Percentiles rank a stretch among this genome's conserved stretches.
Conservation (phyloP, 2,113 vertebrate genomes). For the Edolisoma coerulescens region DNA sequence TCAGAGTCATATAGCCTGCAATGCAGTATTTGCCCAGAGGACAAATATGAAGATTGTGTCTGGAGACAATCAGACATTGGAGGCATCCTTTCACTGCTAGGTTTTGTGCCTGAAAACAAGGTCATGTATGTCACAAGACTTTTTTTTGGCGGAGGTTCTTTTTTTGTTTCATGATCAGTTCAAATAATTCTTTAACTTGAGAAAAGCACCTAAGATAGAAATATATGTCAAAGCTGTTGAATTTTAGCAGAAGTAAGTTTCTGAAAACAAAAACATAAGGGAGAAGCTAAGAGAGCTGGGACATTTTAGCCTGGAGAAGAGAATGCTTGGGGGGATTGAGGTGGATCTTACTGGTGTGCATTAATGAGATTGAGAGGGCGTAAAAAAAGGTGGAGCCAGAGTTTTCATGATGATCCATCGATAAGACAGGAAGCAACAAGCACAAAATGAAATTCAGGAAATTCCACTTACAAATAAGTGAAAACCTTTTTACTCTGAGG, state of each 20-base stretch:
- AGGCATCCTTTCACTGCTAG: background rate
- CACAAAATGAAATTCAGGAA: background rate
- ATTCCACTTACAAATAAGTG: background rate
- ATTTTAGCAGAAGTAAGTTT: background rate
- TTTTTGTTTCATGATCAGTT: background rate
- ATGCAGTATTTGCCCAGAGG: background rate
- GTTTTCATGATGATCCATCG: background rate
- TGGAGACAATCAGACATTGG: background rate
- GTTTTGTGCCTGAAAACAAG: background rate
- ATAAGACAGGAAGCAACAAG: background rate
- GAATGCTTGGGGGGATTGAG: background rate
- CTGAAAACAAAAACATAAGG: background rate
- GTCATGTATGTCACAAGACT: accelerated
- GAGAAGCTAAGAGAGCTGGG: background rate
- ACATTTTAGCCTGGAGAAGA: background rate
- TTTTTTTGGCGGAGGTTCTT: background rate
- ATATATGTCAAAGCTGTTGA: background rate
- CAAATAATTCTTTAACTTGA: background rate
- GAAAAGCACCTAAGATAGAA: background rate
- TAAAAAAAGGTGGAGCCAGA: background rate
- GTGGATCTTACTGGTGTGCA: background rate
- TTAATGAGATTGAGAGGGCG: background rate
- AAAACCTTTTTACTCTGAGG: background rate
- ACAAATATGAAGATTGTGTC: background rate
- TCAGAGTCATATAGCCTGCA: background rate